A percentile compares a stretch with the other conserved stretches of the same genome.
Evolutionary conservation across 1,140 invertebrate species (phyloP).

Genomic region (Drosophila simulans): DNA sequence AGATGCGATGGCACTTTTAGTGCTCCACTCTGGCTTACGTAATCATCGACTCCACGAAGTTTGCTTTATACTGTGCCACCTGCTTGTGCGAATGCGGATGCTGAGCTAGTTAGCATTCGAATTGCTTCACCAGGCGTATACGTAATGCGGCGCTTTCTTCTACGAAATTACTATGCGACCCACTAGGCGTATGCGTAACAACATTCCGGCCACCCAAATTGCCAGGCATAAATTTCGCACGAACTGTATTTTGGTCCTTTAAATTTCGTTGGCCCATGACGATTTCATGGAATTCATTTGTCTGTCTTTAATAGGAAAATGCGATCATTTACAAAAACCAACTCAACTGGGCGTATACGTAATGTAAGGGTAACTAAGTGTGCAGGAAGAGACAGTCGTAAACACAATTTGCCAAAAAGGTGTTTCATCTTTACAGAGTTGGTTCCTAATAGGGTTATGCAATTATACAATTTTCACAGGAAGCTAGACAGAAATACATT

Average conservation of each 20-base stretch:
- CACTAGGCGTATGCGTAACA: neutral
- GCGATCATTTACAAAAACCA: neutral
- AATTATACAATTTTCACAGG: too few relatives aligned
- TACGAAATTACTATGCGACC: neutral
- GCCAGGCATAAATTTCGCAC: conserved; percentile 6
- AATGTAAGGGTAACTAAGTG: neutral
- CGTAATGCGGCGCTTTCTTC: conserved; percentile 19
- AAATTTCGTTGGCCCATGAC: neutral
- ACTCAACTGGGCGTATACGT: neutral
- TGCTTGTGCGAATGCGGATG: neutral
- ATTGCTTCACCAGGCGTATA: conserved; percentile 31
- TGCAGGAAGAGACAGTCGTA: too few relatives aligned
- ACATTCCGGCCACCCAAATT: neutral
- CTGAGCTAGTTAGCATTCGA: conserved; percentile 38
- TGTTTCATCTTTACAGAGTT: too few relatives aligned
- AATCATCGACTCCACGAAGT: conserved; percentile 9
- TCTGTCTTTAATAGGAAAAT: neutral
- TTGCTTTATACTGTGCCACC: conserved; percentile 19
- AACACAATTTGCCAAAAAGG: too few relatives aligned
- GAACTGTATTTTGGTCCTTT: neutral
- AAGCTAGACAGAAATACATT: too few relatives aligned
- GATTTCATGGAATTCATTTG: neutral
- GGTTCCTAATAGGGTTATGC: too few relatives aligned
- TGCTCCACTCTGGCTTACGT: conserved; percentile 20
- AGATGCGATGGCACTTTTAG: conserved; percentile 1